Evolutionary conservation across 53 echinoderm and acorn worm genomes (phyloP).

Genomic region (Holothuria scabra): DNA sequence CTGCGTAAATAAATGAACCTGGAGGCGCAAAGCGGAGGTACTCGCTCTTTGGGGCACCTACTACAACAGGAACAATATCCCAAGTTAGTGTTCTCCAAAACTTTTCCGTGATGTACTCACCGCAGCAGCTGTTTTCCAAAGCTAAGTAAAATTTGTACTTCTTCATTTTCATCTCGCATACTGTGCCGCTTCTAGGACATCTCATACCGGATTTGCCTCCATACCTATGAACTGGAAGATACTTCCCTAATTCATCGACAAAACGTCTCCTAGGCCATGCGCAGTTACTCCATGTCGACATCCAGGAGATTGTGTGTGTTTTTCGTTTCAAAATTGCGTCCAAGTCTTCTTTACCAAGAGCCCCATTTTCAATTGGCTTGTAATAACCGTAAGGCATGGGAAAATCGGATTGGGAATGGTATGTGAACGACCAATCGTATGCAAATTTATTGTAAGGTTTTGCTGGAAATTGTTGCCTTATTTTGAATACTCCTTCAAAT

Average conservation of each 20-base stretch:
- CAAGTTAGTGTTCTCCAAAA: conserved; percentile 56
- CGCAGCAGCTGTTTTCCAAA: conserved; percentile 66
- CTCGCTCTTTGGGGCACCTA: conserved; percentile 54
- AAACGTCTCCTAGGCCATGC: conserved; percentile 54
- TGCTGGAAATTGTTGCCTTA: too few species aligned
- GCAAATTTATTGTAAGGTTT: too few species aligned
- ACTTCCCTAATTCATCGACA: conserved; percentile 51
- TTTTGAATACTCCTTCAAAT: too few species aligned
- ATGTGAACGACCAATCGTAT: too few species aligned
- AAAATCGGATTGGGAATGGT: too few species aligned
- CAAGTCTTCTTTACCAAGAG: too few species aligned
- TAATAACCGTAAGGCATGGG: too few species aligned
- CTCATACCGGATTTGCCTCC: conserved; percentile 38
- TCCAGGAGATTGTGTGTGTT: conserved; percentile 55
- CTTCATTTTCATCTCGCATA: conserved; percentile 30
- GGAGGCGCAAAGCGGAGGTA: conserved; percentile 66
- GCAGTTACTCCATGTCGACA: conserved; percentile 61
- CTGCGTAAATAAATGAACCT: conserved; percentile 60
- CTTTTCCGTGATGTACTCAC: conserved; percentile 72
- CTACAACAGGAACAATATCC: conserved; percentile 65
- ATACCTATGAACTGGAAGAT: conserved; percentile 57
- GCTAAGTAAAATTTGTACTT: conserved; percentile 68
- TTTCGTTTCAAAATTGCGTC: conserved; percentile 1
- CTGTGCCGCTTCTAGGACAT: conserved; percentile 33
- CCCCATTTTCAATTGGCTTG: too few species aligned